phyloP scores from a whole-genome alignment of 2,113 vertebrate species.

The Chelonoidis abingdonii region DNA sequence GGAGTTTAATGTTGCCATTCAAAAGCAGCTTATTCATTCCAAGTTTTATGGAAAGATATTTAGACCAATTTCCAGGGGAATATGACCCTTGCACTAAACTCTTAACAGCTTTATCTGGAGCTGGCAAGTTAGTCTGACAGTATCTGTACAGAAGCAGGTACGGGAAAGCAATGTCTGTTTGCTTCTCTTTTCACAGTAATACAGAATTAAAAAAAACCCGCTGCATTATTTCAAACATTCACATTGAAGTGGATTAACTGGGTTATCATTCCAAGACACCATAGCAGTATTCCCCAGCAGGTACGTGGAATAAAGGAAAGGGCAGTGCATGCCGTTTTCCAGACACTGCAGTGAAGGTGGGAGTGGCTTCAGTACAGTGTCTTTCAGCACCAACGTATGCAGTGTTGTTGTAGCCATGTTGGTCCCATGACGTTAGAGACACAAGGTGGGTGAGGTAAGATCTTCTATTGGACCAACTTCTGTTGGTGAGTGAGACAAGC shows the following conservation, averaged over 20 bases:
- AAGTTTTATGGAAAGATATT: not conserved
- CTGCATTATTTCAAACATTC: not conserved
- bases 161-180: not conserved
- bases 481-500: too few species aligned
- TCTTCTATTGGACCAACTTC: not conserved
- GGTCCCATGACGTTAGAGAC: not conserved
- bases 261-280: not conserved
- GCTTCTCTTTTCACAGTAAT: not conserved
- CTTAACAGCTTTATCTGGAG: not conserved
- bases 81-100: not conserved
- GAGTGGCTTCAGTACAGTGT: not conserved
- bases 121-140: not conserved
- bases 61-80: not conserved
- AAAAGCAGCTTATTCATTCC: not conserved
- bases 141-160: not conserved
- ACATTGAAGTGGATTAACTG: not conserved
- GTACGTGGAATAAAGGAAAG: not conserved
- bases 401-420: not conserved
- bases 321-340: not conserved
- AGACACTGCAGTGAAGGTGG: not conserved
- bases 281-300: not conserved
- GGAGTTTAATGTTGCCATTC: not conserved
- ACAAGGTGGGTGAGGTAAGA: not conserved
- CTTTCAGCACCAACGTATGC: not conserved
- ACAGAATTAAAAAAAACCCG: not conserved